Evolutionary conservation across 1,140 invertebrate species (phyloP).

Genomic region (Trichonephila clavipes): DNA sequence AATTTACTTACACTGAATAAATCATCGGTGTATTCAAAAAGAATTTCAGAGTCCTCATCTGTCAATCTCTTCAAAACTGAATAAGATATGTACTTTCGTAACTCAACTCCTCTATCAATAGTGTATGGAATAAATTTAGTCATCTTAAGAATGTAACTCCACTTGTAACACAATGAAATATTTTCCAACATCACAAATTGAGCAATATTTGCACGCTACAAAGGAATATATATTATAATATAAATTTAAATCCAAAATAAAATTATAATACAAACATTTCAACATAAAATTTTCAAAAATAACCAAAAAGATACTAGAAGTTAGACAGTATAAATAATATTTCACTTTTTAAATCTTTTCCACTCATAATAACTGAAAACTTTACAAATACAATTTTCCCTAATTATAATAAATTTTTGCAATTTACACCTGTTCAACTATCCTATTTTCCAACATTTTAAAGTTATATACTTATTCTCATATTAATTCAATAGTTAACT

Average conservation of each 20-base stretch:
- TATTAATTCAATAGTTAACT: no score
- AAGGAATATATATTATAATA: neutral
- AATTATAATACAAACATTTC: neutral
- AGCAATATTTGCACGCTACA: neutral
- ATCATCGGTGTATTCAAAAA: no score
- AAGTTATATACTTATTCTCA: no score
- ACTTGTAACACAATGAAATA: neutral
- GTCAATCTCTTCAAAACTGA: neutral
- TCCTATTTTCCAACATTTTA: no score
- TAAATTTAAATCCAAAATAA: neutral
- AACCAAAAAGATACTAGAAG: neutral
- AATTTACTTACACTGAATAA: no score
- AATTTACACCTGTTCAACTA: no score
- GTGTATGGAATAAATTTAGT: neutral
- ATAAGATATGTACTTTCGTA: neutral
- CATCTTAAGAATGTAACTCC: neutral
- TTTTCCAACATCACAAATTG: neutral
- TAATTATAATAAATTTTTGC: no score
- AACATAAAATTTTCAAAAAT: neutral
- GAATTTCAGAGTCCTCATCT: neutral
- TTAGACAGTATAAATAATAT: no score
- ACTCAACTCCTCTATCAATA: neutral
- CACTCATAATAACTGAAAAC: neutral
- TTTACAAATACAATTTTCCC: neutral
- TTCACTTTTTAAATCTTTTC: no score